Base-by-base conservation (phyloP, 2,888 invertebrate genomes). In the Mesoligia furuncula region DNA sequence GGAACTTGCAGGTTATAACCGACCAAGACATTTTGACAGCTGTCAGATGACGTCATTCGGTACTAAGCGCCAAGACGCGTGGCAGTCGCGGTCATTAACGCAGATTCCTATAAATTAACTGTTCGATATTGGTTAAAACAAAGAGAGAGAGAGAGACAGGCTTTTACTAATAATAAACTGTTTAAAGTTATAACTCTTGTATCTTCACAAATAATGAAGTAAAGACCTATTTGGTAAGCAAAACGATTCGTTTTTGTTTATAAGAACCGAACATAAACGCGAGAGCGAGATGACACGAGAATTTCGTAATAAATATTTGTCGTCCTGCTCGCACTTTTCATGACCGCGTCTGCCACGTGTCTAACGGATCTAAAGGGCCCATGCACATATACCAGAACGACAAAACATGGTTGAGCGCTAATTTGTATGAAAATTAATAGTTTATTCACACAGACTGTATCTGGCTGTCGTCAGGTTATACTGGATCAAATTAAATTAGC, bases 1-100 rank as follows among this genome's bases (percentile, higher is more conserved):
- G 76, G 36, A 9, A 42, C 5, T 42, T 8, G 9, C 48, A 48
- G n/a, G 0, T 45, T 20, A 15, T 51, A 73, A 31, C 51, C 51
- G 27, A 78, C 51, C 74, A 78, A 54, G 42, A 51, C 11, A 39
- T 36, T 24, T 59, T 6, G 59, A 61, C 17, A 69, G 36, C 61
- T 69, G 11, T 36, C n/a, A 54, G 11, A 57, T 69, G 36, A 17
- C n/a, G 36, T n/a, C 68, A 54, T 54, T 15, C 36, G 36, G 24
- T 36, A 36, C 5, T 24, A 20, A 59, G 27, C 27, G 20, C 17
- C 59, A 8, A 27, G 9, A 42, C 2, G n/a, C 2, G 36, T 8
- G 36, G 9, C 20, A 27, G 27, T 20, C 20, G 3, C 42, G 42
- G 66, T 42, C 27, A 20, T 42, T 8, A 48, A 48, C 48, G 48